Evolutionary conservation across 2,888 invertebrate genomes (phyloP).

Genomic region (Sesamia inferens): DNA sequence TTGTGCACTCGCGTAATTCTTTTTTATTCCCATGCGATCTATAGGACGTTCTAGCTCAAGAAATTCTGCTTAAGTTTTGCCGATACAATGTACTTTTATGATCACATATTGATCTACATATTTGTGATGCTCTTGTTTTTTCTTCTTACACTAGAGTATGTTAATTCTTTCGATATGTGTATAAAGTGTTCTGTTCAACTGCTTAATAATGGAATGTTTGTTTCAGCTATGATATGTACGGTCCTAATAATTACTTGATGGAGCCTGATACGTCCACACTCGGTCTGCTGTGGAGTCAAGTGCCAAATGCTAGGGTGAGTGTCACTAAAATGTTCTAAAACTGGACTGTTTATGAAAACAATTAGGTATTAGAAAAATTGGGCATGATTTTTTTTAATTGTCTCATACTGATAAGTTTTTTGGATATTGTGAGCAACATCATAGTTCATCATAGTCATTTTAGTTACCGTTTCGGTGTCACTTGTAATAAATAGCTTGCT

Average conservation of each 20-base stretch:
- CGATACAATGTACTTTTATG: background rate
- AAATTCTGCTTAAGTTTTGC: background rate
- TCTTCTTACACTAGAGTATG: background rate
- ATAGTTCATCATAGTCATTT: too few species aligned
- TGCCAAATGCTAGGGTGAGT: constrained; percentile 84
- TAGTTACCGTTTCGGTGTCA: background rate
- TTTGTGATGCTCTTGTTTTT: constrained; percentile 1
- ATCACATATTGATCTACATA: background rate
- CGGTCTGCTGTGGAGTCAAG: constrained; percentile 84
- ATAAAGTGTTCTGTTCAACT: background rate
- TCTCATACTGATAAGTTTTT: background rate
- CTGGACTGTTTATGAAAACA: background rate
- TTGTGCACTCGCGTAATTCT: background rate
- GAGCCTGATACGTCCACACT: constrained; percentile 82
- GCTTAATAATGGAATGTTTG: constrained; percentile 6
- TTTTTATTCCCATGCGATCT: background rate
- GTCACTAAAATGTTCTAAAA: background rate
- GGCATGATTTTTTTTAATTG: background rate
- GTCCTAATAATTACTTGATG: constrained; percentile 73
- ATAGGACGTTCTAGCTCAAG: background rate
- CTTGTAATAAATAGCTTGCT: too few species aligned
- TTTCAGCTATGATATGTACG: constrained; percentile 84
- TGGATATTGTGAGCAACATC: too few species aligned
- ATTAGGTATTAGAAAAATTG: background rate
- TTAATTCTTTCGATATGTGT: background rate